phyloP scores from a whole-genome alignment of 2,888 invertebrate species.

The Abrostola triplasia region DNA sequence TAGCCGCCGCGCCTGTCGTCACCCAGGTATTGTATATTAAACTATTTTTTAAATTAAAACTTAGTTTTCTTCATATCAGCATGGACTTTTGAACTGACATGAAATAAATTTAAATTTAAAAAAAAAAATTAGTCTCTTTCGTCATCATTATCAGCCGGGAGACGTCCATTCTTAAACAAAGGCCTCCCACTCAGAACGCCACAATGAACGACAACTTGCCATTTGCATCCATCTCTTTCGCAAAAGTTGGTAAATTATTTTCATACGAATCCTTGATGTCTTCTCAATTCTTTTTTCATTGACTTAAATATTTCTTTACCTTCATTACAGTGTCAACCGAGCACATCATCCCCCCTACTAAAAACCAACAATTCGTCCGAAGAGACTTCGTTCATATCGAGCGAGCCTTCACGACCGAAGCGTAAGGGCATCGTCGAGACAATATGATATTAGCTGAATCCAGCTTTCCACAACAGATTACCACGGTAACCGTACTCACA shows the following conservation, averaged over 20 bases:
- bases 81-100: neutral
- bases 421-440: constrained; percentile 90
- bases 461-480: constrained; percentile 9
- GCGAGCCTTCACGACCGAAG: constrained; percentile 84
- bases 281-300: too few relatives aligned
- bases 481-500: constrained; percentile 27
- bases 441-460: constrained; percentile 84
- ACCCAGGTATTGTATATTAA: constrained; percentile 59
- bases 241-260: too few relatives aligned
- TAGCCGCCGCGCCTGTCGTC: constrained; percentile 49
- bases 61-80: neutral
- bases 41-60: constrained; percentile 6
- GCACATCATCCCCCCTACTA: constrained; percentile 67
- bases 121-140: too few relatives aligned
- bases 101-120: too few relatives aligned
- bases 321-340: constrained; percentile 69
- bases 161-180: too few relatives aligned
- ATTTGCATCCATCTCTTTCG: too few relatives aligned
- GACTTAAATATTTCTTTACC: neutral
- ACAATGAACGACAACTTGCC: too few relatives aligned
- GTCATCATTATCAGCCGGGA: too few relatives aligned
- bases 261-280: too few relatives aligned
- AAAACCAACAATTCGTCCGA: constrained; percentile 87
- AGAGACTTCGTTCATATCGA: constrained; percentile 94
- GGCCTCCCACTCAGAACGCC: too few relatives aligned